Evolutionary conservation across 2,797 vertebrate genomes (phyloP), one percentile per base, ranked within the genome.

Genomic region (Phataginus tricuspis): DNA sequence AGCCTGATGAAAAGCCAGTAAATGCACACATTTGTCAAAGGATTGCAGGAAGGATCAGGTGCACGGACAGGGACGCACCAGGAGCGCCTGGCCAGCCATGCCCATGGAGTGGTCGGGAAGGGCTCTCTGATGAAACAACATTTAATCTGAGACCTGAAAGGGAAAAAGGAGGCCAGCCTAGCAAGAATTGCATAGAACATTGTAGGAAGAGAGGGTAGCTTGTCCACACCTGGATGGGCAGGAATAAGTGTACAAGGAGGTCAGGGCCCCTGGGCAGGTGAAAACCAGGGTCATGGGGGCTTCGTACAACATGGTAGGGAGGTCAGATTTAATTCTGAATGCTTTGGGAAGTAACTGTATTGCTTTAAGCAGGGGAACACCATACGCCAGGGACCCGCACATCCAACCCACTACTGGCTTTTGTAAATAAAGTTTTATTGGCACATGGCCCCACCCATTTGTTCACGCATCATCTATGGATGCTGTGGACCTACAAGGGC

Each of bases 371-470:
- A 59, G 49, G 12, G 10, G 7, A 19, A 31, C 8, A 0, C 39
- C 25, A 1, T 4, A 11, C 6, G 9, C 13, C 4, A 23, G 18
- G 31, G 31, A 10, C 37, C 51, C 71, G 45, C 23, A 61, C 61
- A 29, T 39, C 34, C 61, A 79, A 2, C 0, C 0, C 16, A 5
- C 8, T 12, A 8, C 1, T 0, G 25, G 3, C 2, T 49, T 68
- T 79, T 42, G 7, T 64, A 16, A 91, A 95, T 87, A 91, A 86
- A 93, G 69, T 69, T 94, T 86, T 86, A 84, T 69, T 75, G 61
- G 29, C 71, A 25, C 61, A 66, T 0, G 1, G 25, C 7, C 25
- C 68, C 51, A 15, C n/a, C 23, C 25, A 10, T 29, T n/a, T 57
- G 27, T 29, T 49, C 29, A 13, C 42, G 51, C 8, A 10, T 3